Base-by-base conservation (phyloP, 2,888 invertebrate species). In the Corbicula japonica region DNA sequence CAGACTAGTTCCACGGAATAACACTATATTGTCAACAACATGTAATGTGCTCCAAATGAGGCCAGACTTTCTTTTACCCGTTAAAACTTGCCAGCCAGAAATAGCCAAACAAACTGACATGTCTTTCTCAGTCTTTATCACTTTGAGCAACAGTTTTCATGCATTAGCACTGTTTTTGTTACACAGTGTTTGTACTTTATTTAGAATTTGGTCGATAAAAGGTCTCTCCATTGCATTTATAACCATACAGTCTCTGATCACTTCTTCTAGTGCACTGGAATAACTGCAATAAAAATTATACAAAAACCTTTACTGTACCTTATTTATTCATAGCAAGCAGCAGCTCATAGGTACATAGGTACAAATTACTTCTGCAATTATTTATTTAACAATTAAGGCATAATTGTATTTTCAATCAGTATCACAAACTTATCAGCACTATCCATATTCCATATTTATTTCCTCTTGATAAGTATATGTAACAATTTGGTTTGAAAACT, bases 171-270 rank as follows among this genome's bases (percentile, higher is more conserved):
- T 26, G 15, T 23, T 38, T 52, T 35, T 66, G 21, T 77, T 72
- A 58, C 68, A 72, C 30, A 74, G 28, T 32, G 74, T 66, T 58
- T 76, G 76, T 38, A 61, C 77, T 80, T 72, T 68, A 28, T 72
- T 68, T 23, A 80, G 32, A 26, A 83, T 77, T 38, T 77, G 76
- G 62, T 96, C 96, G 82, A 97, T 95, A 86, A 96, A 97, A 10
- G 97, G 97, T 83, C 97, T 94, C 92, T 96, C 96, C 94, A 95
- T 95, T 32, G 96, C 95, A 93, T 96, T 96, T n/a, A 96, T 95
- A 89, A 96, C 95, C 77, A 97, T 93, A 95, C 97, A 96, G 76
- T 95, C 96, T 54, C 94, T 91, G 76, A 97, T 95, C 76, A 96
- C 93, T 76, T 96, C 95, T 82, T 96, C 95, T 92, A 97, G 94